These are phyloP conservation scores for Otolemur crassicaudatus DNA, from an alignment of 2,797 vertebrate genomes.

Conservation along the genomic window DNA sequence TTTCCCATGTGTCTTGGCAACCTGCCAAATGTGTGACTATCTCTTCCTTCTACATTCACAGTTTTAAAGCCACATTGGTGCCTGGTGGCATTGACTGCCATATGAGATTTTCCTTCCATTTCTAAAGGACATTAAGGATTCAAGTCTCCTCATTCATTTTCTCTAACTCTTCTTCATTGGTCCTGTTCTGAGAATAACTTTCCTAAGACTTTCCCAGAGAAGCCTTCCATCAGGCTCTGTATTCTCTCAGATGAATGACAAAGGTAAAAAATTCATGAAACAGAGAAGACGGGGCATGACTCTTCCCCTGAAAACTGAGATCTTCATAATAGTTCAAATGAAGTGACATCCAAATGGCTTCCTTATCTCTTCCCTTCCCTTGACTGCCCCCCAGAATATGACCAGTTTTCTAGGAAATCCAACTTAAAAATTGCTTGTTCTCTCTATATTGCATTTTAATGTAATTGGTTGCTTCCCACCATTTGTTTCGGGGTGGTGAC, in stretches of 20 bases:
- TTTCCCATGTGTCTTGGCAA: not conserved
- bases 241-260: slow-evolving; percentile 10
- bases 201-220: not conserved
- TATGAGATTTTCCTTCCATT: not conserved
- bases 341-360: slow-evolving; percentile 61
- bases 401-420: slow-evolving; percentile 72
- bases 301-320: not conserved
- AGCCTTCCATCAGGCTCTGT: not conserved
- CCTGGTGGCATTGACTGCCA: not conserved
- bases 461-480: slow-evolving; percentile 79
- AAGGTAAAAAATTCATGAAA: slow-evolving; percentile 21
- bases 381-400: slow-evolving; percentile 53
- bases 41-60: not conserved
- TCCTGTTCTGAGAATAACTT: slow-evolving; percentile 52
- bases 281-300: not conserved
- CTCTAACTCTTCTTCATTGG: not conserved
- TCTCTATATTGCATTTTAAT: slow-evolving; percentile 75
- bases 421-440: slow-evolving; percentile 72
- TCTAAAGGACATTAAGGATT: slow-evolving; percentile 31
- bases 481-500: slow-evolving; percentile 73
- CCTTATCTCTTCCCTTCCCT: slow-evolving; percentile 57
- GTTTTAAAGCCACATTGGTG: slow-evolving; percentile 14
- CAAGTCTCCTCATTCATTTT: slow-evolving; percentile 14
- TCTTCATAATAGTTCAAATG: slow-evolving; percentile 37
- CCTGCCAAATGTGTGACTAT: not conserved